A percentile compares a stretch with the other conserved stretches of the same genome.
Conservation (phyloP, 2,888 invertebrate species). For the Diaprepes abbreviatus region DNA sequence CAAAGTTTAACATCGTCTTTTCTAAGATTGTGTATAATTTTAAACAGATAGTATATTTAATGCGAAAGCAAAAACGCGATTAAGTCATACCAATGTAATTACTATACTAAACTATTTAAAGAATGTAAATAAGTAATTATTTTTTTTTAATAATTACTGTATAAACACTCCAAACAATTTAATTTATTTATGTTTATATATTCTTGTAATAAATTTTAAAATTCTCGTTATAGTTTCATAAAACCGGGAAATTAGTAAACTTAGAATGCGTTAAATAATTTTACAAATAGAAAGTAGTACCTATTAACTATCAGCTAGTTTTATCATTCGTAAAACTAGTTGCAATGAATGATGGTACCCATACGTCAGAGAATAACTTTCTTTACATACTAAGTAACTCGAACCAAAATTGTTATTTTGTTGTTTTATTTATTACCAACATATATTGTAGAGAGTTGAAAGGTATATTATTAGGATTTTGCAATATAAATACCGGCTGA, state of each 20-base stretch:
- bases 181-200: neutral
- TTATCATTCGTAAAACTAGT: slow-evolving; percentile 4
- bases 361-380: neutral
- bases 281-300: slow-evolving; percentile 12
- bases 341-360: neutral
- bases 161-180: neutral
- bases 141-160: neutral
- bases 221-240: neutral
- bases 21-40: no score
- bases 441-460: no score
- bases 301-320: neutral
- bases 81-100: no score
- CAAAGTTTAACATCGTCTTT: no score
- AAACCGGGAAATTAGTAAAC: neutral
- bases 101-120: neutral
- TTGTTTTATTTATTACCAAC: no score
- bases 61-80: no score
- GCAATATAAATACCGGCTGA: no score
- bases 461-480: no score
- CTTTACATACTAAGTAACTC: neutral
- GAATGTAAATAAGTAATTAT: neutral
- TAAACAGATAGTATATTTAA: no score
- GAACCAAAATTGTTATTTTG: no score
- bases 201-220: no score
- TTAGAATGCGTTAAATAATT: neutral